Conservation (phyloP, 1,140 invertebrate species). For the Plutomurus gul region DNA sequence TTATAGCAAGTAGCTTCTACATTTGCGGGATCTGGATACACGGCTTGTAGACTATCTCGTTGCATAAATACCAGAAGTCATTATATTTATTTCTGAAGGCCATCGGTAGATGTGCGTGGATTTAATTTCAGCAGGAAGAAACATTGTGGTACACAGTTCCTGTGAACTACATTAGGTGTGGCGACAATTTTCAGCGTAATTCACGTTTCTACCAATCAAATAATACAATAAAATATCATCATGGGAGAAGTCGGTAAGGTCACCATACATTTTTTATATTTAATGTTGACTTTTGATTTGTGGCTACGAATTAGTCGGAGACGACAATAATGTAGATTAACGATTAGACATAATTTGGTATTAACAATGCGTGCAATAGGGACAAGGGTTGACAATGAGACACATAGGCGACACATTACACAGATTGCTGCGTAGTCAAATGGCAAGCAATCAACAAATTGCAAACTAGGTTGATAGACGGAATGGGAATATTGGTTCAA, state of each 20-base stretch:
- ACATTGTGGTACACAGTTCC: too few species aligned
- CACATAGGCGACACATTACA: not conserved
- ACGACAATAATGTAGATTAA: not conserved
- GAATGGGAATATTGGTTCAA: not conserved
- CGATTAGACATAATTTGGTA: not conserved
- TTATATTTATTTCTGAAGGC: too few species aligned
- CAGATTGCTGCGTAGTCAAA: not conserved
- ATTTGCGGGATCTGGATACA: too few species aligned
- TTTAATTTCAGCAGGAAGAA: not conserved
- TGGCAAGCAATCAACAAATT: not conserved
- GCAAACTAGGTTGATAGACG: conserved; percentile 5
- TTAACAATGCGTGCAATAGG: not conserved
- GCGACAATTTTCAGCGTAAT: too few species aligned
- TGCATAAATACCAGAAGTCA: too few species aligned
- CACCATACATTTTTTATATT: not conserved
- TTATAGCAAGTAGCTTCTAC: too few species aligned
- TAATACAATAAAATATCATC: not conserved
- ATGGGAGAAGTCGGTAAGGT: conserved; percentile 16
- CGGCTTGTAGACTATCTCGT: too few species aligned
- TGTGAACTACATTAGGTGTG: too few species aligned
- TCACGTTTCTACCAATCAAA: not conserved
- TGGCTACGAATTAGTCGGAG: not conserved
- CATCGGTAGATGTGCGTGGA: too few species aligned
- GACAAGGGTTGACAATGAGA: not conserved
- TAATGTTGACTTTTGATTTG: not conserved